Conservation (phyloP, 2,113 vertebrate genomes). For the Phrynosoma platyrhinos region DNA sequence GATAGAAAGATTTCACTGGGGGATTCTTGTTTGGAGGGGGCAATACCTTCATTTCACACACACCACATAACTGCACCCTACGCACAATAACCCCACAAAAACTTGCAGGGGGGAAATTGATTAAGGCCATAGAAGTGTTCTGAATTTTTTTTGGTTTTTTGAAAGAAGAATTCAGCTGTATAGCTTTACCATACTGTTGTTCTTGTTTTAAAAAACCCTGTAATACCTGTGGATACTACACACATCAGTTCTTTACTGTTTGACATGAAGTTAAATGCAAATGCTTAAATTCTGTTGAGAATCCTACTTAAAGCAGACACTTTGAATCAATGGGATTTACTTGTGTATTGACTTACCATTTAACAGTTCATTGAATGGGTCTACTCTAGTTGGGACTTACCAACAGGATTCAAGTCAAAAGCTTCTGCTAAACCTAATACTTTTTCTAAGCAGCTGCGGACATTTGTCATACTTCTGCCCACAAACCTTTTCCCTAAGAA, state of each 20-base stretch:
- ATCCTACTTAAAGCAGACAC: too few relatives aligned
- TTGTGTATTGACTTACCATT: too few relatives aligned
- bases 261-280: conserved; percentile 36
- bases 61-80: too few relatives aligned
- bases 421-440: conserved; percentile 56
- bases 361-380: too few relatives aligned
- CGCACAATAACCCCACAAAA: background rate
- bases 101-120: background rate
- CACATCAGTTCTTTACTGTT: conserved; percentile 48
- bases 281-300: conserved; percentile 33
- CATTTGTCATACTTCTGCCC: conserved; percentile 47
- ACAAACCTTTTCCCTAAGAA: conserved; percentile 63
- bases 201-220: conserved; percentile 25
- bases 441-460: conserved; percentile 61
- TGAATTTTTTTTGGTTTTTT: background rate
- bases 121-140: background rate
- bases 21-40: too few relatives aligned
- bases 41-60: too few relatives aligned
- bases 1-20: too few relatives aligned
- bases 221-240: conserved; percentile 46
- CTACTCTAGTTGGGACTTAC: too few relatives aligned
- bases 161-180: background rate
- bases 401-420: too few relatives aligned
- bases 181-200: background rate
- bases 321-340: too few relatives aligned